Percentiles rank a stretch among this genome's conserved stretches.
Conservation (phyloP, 2,888 invertebrate genomes). For the Tetragonula carbonaria region DNA sequence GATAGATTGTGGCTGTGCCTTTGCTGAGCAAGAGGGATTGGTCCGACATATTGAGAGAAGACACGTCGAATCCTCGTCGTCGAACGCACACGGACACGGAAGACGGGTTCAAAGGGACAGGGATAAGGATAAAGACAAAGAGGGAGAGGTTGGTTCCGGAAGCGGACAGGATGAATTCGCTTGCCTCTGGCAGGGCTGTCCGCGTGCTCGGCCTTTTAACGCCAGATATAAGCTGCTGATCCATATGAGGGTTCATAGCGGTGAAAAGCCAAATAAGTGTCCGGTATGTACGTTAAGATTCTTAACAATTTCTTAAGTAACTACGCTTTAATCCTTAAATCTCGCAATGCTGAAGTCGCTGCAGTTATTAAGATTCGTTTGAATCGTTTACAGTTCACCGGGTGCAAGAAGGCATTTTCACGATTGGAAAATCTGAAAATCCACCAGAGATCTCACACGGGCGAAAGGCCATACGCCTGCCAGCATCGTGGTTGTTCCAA, state of each 20-base stretch:
- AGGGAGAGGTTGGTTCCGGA: conserved; percentile 26
- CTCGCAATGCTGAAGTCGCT: not conserved
- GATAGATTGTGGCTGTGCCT: conserved; percentile 93
- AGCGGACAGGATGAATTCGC: conserved; percentile 90
- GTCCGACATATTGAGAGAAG: conserved; percentile 93
- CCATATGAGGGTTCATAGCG: conserved; percentile 98
- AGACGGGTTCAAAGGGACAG: conserved; percentile 75
- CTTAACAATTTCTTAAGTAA: too few species aligned
- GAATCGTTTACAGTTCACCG: conserved; percentile 90
- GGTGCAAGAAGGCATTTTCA: conserved; percentile 98
- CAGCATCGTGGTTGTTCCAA: conserved; percentile 96
- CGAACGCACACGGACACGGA: conserved; percentile 74
- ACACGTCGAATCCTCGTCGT: conserved; percentile 90
- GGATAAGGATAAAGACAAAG: conserved; percentile 68
- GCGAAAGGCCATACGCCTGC: conserved; percentile 98
- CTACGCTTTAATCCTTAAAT: not conserved
- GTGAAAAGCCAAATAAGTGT: conserved; percentile 99
- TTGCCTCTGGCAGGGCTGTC: conserved; percentile 97
- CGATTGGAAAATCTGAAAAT: conserved; percentile 99
- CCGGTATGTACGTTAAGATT: conserved; percentile 88
- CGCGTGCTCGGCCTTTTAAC: conserved; percentile 96
- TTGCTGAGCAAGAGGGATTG: conserved; percentile 91
- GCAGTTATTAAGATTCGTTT: not conserved
- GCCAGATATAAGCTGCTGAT: conserved; percentile 98
- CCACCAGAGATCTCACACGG: conserved; percentile 97